Evolutionary conservation across 2,113 vertebrate genomes (phyloP).

Genomic region (Lagopus muta): DNA sequence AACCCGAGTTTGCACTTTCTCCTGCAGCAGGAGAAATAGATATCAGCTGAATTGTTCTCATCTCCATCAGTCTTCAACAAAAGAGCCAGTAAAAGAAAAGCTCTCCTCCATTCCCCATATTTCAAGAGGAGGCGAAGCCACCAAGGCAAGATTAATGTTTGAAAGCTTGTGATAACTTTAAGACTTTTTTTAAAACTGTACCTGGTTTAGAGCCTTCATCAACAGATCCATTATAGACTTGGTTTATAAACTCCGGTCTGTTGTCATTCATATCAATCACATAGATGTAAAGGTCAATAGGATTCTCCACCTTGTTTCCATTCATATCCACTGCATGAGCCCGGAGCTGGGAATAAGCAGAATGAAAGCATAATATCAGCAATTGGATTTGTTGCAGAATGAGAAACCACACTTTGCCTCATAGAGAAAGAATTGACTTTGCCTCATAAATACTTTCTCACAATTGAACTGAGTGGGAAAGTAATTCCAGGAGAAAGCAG

Average conservation of each 20-base stretch:
- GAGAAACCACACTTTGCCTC: background rate
- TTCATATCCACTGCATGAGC: constrained; percentile 98
- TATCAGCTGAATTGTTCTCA: background rate
- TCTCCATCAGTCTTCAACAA: background rate
- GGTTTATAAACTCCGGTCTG: constrained; percentile 93
- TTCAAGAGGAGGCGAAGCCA: background rate
- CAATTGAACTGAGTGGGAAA: background rate
- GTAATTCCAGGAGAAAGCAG: constrained; percentile 39
- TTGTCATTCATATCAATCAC: constrained; percentile 99
- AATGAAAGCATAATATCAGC: constrained; percentile 36
- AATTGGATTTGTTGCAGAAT: background rate
- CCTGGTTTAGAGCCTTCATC: constrained; percentile 97
- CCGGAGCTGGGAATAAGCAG: constrained; percentile 82
- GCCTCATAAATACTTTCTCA: constrained; percentile 9
- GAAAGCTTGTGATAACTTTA: background rate
- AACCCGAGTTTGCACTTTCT: background rate
- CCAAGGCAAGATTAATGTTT: background rate
- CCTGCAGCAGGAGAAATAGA: background rate
- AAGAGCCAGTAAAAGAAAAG: background rate
- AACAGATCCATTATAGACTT: constrained; percentile 96
- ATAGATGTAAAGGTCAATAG: constrained; percentile 98
- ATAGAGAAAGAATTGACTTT: background rate
- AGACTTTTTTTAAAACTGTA: constrained; percentile 51
- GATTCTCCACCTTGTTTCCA: constrained; percentile 97
- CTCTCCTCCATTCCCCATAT: background rate